phyloP scores from a whole-genome alignment of 2,888 invertebrate species.

The Cheilosia impressa region DNA sequence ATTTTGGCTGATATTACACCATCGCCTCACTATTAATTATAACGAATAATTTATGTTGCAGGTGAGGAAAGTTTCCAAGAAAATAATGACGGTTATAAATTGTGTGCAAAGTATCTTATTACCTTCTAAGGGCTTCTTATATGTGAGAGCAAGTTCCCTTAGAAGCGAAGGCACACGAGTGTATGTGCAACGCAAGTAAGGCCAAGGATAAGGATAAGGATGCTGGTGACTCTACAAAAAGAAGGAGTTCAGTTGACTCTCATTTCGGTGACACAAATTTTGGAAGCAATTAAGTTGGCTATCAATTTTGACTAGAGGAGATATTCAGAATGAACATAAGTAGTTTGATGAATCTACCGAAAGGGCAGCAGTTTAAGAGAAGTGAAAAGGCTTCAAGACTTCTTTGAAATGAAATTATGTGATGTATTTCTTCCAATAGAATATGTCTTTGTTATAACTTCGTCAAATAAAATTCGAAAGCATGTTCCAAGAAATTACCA shows the following conservation, averaged over 20 bases:
- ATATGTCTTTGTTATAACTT: neutral
- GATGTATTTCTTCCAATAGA: too few relatives aligned
- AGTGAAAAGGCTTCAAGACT: too few relatives aligned
- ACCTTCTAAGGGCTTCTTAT: constrained; percentile 22
- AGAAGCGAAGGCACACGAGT: neutral
- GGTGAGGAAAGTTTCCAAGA: constrained; percentile 68
- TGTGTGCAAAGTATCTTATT: constrained; percentile 56
- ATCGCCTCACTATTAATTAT: constrained; percentile 64
- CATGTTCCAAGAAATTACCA: too few relatives aligned
- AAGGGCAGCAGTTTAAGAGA: too few relatives aligned
- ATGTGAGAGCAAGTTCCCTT: neutral
- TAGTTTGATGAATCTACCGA: too few relatives aligned
- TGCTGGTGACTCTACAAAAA: constrained; percentile 54
- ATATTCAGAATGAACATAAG: constrained; percentile 39
- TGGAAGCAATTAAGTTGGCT: constrained; percentile 70
- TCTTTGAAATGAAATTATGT: too few relatives aligned
- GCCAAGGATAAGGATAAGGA: neutral
- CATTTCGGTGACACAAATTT: constrained; percentile 57
- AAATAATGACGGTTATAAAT: constrained; percentile 72
- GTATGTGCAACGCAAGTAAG: neutral
- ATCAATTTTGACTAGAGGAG: constrained; percentile 58
- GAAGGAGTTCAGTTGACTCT: constrained; percentile 70
- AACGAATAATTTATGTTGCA: constrained; percentile 68
- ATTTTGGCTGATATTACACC: neutral
- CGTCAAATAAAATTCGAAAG: neutral